Evolutionary conservation across 2,113 vertebrate species (phyloP).

Genomic region (Trinectes maculatus): DNA sequence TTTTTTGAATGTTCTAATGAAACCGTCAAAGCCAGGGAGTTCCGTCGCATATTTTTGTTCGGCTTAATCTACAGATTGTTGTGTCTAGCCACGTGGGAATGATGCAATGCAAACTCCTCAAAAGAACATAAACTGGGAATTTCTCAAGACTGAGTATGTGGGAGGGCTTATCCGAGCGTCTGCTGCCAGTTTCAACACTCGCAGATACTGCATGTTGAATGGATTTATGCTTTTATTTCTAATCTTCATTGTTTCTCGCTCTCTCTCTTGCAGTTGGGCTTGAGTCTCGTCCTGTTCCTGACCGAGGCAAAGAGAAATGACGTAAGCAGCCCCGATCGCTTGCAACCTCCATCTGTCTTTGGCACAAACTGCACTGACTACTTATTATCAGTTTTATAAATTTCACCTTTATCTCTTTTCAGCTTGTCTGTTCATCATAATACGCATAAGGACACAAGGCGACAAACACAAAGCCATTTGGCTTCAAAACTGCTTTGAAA

Average conservation of each 20-base stretch:
- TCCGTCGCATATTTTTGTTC: constrained; percentile 61
- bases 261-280: constrained; percentile 43
- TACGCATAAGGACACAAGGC: constrained; percentile 20
- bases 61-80: constrained; percentile 78
- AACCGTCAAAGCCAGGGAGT: constrained; percentile 61
- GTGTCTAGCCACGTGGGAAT: constrained; percentile 64
- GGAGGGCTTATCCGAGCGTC: constrained; percentile 78
- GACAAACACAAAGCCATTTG: constrained; percentile 31
- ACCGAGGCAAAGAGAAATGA: constrained; percentile 41
- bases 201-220: constrained; percentile 69
- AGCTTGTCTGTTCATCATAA: background rate
- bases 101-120: constrained; percentile 70
- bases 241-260: constrained; percentile 63
- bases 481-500: constrained; percentile 37
- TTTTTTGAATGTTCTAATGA: constrained; percentile 58
- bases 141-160: constrained; percentile 77
- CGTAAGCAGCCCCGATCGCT: constrained; percentile 51
- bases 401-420: background rate
- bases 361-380: constrained; percentile 15
- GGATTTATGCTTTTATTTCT: constrained; percentile 75
- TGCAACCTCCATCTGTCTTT: constrained; percentile 25
- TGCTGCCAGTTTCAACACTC: constrained; percentile 70
- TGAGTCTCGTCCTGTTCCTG: constrained; percentile 56
- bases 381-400: background rate
- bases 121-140: constrained; percentile 71